Base-by-base conservation (phyloP, 2,113 vertebrate species). In the Aix galericulata region DNA sequence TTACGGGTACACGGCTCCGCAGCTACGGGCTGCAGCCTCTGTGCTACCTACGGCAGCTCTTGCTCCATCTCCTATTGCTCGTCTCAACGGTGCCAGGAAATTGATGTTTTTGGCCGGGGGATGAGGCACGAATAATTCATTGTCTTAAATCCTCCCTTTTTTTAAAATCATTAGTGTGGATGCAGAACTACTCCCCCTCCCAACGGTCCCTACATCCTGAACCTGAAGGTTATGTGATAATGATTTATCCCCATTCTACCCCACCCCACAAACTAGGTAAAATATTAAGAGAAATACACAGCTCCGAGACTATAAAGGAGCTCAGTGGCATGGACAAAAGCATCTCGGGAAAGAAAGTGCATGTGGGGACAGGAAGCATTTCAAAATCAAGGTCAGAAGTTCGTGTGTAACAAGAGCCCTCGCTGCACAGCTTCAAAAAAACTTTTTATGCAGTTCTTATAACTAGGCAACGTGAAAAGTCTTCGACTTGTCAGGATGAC, bases 211-310 rank as follows among this genome's bases (percentile, higher is more conserved):
- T n/a, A 88, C 46, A 91, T 73, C 63, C 93, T 68, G 86, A 97
- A 95, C 94, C 97, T 97, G 97, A 98, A 98, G 93, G 95, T 90
- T 92, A 91, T 17, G 79, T 97, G 92, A 96, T 92, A 89, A 95
- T 84, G 89, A 27, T 91, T 78, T 10, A 4, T 84, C 53, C 88
- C 82, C 69, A 60, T 16, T n/a, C 42, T 80, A 84, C 17, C 94
- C 80, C 56, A 84, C 86, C 74, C 77, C 58, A 71, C 14, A 1
- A 64, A 27, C 71, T 82, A 92, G 58, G 75, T 84, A 80, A 95
- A 96, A 89, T 6, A 91, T 71, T 80, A 95, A 83, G 59, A 90
- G 79, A 93, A 96, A 96, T 62, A 96, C 86, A 95, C 94, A 88
- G 92, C 80, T 86, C 86, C 79, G 68, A 80, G 83, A 73, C 95